These are phyloP conservation scores for Halocaridina rubra DNA, from an alignment of 2,888 invertebrate genomes.

Conservation along the genomic window DNA sequence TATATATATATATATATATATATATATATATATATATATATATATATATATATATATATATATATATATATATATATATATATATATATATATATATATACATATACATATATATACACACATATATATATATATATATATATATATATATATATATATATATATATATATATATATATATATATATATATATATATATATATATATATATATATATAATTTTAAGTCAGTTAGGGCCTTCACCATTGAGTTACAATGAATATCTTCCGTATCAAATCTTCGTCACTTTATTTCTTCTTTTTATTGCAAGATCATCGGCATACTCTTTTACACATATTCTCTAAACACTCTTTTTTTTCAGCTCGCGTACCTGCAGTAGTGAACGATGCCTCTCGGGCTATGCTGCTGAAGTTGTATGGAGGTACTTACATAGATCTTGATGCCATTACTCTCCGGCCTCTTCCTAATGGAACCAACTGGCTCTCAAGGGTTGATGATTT, in stretches of 20 bases:
- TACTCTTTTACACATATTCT: no score
- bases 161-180: neutral
- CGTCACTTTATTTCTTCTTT: no score
- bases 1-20: neutral
- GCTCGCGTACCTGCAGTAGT: neutral
- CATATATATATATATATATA: neutral
- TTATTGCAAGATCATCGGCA: no score
- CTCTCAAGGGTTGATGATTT: constrained; percentile 1
- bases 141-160: neutral
- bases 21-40: neutral
- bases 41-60: neutral
- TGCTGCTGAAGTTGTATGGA: constrained; percentile 20
- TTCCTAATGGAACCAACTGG: constrained; percentile 6
- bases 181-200: neutral
- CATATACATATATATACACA: neutral
- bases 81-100: neutral
- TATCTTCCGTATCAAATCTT: no score
- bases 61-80: neutral
- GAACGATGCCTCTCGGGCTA: constrained; percentile 44
- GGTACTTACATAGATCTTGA: constrained; percentile 57
- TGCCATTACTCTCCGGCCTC: constrained; percentile 11
- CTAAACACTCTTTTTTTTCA: no score
- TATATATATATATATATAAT: neutral
- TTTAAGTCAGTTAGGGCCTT: no score
- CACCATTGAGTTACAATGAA: no score